phyloP scores from a whole-genome alignment of 1,140 invertebrate species.

The Drosophila equinoxialis region DNA sequence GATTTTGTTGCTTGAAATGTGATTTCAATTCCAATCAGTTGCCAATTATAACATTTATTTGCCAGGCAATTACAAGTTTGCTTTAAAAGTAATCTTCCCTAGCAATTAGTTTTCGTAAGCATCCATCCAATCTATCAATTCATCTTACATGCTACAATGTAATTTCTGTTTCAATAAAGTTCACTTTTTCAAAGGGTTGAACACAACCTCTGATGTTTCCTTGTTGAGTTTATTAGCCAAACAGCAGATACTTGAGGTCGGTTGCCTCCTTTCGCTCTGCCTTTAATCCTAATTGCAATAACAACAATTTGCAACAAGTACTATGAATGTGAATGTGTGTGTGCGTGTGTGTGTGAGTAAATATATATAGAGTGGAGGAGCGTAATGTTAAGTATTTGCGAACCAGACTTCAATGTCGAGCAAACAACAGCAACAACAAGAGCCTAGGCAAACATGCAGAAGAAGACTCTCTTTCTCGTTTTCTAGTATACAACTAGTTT shows the following conservation, averaged over 20 bases:
- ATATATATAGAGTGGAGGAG: conserved; percentile 7
- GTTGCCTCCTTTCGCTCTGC: background rate
- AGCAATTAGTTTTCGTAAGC: conserved; percentile 1
- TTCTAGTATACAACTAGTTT: background rate
- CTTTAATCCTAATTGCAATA: conserved; percentile 23
- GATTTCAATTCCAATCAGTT: conserved; percentile 11
- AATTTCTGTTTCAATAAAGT: conserved; percentile 5
- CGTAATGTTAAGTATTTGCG: conserved; percentile 23
- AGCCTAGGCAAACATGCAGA: background rate
- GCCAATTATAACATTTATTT: conserved; percentile 11
- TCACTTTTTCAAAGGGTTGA: background rate
- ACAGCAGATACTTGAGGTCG: conserved; percentile 5
- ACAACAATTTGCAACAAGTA: conserved; percentile 25
- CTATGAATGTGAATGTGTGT: background rate
- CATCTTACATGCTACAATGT: background rate
- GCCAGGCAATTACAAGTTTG: background rate
- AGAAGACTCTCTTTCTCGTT: background rate
- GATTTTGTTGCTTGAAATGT: conserved; percentile 4
- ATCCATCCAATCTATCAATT: conserved; percentile 9
- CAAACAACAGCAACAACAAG: conserved; percentile 9
- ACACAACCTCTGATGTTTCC: background rate
- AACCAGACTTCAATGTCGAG: conserved; percentile 21
- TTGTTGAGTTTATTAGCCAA: conserved; percentile 19
- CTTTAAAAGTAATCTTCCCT: background rate
- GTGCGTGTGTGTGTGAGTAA: background rate